These are phyloP conservation scores for Actinernus sp. DNA, from an alignment of 92 coral and sea anemone genomes.

Conservation along the genomic window DNA sequence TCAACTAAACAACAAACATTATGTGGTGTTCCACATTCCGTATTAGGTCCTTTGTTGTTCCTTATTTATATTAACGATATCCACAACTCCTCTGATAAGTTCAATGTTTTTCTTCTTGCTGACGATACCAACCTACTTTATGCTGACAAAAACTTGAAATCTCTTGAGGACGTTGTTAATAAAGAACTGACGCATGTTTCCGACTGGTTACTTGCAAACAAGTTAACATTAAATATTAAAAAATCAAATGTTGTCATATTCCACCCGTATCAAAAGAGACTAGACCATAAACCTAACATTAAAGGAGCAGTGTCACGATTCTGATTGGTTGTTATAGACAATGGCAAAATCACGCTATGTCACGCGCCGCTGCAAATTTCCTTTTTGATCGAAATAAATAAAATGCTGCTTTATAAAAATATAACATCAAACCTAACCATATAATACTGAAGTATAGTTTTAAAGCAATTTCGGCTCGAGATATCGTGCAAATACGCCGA, in stretches of 20 bases:
- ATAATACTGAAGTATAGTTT: too few relatives aligned
- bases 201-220: constrained; percentile 54
- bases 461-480: too few relatives aligned
- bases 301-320: too few relatives aligned
- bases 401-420: too few relatives aligned
- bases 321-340: too few relatives aligned
- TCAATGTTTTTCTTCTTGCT: constrained; percentile 43
- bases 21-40: constrained; percentile 30
- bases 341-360: too few relatives aligned
- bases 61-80: constrained; percentile 54
- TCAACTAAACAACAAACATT: constrained; percentile 3
- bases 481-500: too few relatives aligned
- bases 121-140: constrained; percentile 57
- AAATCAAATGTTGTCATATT: constrained; percentile 43
- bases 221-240: constrained; percentile 43
- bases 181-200: constrained; percentile 21
- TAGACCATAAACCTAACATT: constrained; percentile 4
- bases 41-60: constrained; percentile 49
- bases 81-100: constrained; percentile 12
- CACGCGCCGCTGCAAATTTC: too few relatives aligned
- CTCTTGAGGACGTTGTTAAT: constrained; percentile 28
- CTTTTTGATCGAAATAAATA: too few relatives aligned
- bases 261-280: constrained; percentile 48
- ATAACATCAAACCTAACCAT: too few relatives aligned
- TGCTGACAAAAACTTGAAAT: constrained; percentile 32